Conservation (phyloP, 1,140 invertebrate species). For the Lordiphosa stackelbergi region DNA sequence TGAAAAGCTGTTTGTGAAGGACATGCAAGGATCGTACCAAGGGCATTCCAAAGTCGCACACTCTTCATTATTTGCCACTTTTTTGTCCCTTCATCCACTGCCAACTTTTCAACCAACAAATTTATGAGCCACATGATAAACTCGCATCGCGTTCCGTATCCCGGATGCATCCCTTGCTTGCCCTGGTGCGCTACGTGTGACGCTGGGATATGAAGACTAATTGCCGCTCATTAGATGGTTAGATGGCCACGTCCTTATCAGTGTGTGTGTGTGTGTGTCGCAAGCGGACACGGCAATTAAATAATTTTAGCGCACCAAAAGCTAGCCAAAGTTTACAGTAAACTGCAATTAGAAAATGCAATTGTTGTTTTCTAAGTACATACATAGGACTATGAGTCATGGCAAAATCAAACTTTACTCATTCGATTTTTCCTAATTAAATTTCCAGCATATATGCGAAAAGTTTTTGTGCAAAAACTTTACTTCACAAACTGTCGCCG, state of each 20-base stretch:
- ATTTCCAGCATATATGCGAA: constrained; percentile 43
- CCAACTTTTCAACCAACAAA: constrained; percentile 12
- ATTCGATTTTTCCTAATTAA: constrained; percentile 41
- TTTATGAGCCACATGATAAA: constrained; percentile 28
- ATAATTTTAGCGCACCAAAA: constrained; percentile 16
- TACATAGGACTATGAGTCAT: constrained; percentile 1
- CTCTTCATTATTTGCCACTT: too few species aligned
- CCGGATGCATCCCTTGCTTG: not conserved
- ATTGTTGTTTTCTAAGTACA: too few species aligned
- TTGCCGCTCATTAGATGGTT: constrained; percentile 41
- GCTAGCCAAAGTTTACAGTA: not conserved
- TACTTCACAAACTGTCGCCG: constrained; percentile 46
- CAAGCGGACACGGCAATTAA: constrained; percentile 32
- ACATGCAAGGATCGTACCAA: too few species aligned
- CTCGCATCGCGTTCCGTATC: constrained; percentile 2
- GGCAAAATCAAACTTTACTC: not conserved
- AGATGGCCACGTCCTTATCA: constrained; percentile 27
- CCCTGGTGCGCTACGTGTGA: not conserved
- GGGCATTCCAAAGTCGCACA: too few species aligned
- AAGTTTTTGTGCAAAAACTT: constrained; percentile 46
- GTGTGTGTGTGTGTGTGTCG: not conserved
- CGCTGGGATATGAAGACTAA: constrained; percentile 34
- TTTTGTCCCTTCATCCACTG: too few species aligned
- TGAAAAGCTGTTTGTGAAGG: too few species aligned
- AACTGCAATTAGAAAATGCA: constrained; percentile 26